Conservation (phyloP, 2,797 vertebrate species). For the Galagoides demidoff region DNA sequence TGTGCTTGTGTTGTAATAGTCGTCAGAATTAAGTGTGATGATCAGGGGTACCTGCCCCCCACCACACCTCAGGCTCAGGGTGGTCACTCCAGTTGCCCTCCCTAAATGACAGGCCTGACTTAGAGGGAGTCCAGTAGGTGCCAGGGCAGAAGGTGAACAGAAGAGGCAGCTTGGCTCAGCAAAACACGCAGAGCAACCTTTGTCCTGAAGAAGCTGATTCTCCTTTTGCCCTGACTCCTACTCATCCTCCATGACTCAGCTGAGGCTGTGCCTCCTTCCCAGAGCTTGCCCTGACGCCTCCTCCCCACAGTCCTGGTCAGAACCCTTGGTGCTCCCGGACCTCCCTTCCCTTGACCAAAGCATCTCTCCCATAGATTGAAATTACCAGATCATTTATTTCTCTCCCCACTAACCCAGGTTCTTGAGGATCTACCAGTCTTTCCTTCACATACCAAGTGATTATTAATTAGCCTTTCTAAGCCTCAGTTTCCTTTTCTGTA, state of each 20-base stretch:
- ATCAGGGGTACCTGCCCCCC: not conserved
- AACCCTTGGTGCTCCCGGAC: not conserved
- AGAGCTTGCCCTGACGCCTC: not conserved
- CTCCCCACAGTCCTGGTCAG: not conserved
- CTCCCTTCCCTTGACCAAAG: not conserved
- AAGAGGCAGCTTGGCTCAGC: not conserved
- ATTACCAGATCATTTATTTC: not conserved
- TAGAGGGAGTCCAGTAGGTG: not conserved
- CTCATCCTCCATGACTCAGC: not conserved
- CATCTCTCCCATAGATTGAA: not conserved
- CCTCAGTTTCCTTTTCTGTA: slow-evolving; percentile 6
- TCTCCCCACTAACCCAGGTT: not conserved
- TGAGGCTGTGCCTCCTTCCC: not conserved
- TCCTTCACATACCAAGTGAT: not conserved
- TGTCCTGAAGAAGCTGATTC: not conserved
- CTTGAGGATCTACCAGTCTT: not conserved
- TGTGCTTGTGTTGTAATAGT: not conserved
- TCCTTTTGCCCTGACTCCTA: not conserved
- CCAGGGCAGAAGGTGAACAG: not conserved
- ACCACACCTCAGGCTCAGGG: not conserved
- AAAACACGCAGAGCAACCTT: not conserved
- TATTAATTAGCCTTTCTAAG: not conserved
- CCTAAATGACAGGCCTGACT: not conserved
- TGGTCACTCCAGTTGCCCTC: not conserved
- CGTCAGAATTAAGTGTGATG: not conserved